Percentiles rank a stretch among this genome's conserved stretches.
Conservation (phyloP, 2,888 invertebrate species). For the Orthosia cruda region DNA sequence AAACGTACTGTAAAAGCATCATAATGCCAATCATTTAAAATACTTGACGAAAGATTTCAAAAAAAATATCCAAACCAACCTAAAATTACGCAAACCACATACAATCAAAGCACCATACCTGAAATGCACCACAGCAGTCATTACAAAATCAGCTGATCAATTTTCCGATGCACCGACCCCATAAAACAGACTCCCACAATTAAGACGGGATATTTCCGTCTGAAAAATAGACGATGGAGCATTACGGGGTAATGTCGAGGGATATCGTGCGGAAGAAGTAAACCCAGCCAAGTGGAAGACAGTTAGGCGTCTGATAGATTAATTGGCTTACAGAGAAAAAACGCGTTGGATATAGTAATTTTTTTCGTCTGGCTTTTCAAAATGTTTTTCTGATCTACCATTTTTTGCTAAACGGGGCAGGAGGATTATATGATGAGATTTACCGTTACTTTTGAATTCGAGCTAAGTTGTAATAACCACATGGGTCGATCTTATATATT, state of each 20-base stretch:
- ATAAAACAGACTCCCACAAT: conserved; percentile 34
- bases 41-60: not conserved
- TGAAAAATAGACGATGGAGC: conserved; percentile 58
- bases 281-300: conserved; percentile 54
- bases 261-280: conserved; percentile 68
- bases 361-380: conserved; percentile 17
- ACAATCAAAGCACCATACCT: not conserved
- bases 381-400: conserved; percentile 15
- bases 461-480: no score
- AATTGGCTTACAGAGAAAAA: conserved; percentile 66
- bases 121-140: not conserved
- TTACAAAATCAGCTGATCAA: conserved; percentile 16
- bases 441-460: not conserved
- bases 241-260: conserved; percentile 58
- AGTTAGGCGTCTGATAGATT: conserved; percentile 67
- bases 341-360: conserved; percentile 52
- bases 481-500: no score
- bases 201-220: conserved; percentile 39
- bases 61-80: not conserved
- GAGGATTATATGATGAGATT: not conserved
- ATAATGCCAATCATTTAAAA: not conserved
- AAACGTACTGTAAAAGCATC: not conserved
- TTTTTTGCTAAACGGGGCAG: conserved; percentile 1
- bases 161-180: conserved; percentile 37
- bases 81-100: not conserved